A percentile compares a stretch with the other conserved stretches of the same genome.
These are phyloP conservation scores for Spilarctia lutea DNA, from an alignment of 2,888 invertebrate species.

Conservation along the genomic window DNA sequence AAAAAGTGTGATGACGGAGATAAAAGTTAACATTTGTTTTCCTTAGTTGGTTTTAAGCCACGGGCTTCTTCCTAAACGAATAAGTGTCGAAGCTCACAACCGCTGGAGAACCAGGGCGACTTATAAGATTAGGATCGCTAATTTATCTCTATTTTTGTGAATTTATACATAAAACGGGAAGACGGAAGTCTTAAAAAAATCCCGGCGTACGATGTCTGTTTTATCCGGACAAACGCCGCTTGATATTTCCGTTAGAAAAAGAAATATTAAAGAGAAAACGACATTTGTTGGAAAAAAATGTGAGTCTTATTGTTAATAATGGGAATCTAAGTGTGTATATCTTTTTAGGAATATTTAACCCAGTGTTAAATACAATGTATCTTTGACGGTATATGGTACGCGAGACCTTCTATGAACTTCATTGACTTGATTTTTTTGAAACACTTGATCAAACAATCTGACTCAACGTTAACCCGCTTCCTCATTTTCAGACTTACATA, in stretches of 20 bases:
- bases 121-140: slow-evolving; percentile 26
- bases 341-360: neutral
- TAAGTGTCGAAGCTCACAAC: slow-evolving; percentile 3
- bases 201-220: slow-evolving; percentile 30
- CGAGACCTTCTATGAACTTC: slow-evolving; percentile 26
- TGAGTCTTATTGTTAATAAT: neutral
- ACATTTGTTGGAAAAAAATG: slow-evolving; percentile 1
- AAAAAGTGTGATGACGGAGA: neutral
- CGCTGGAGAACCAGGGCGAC: slow-evolving; percentile 3
- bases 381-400: neutral
- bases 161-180: slow-evolving; percentile 30
- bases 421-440: slow-evolving; percentile 31
- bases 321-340: neutral
- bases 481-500: slow-evolving; percentile 89
- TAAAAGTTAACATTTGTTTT: slow-evolving; percentile 1
- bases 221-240: slow-evolving; percentile 25
- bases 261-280: slow-evolving; percentile 32
- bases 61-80: slow-evolving; percentile 6
- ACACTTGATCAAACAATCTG: slow-evolving; percentile 41
- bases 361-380: neutral
- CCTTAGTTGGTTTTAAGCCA: neutral
- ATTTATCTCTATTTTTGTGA: slow-evolving; percentile 36
- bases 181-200: slow-evolving; percentile 31
- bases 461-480: slow-evolving; percentile 12
- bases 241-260: slow-evolving; percentile 37